Evolutionary conservation across 1,140 invertebrate species (phyloP).

Genomic region (Atopsyche davidsoni): DNA sequence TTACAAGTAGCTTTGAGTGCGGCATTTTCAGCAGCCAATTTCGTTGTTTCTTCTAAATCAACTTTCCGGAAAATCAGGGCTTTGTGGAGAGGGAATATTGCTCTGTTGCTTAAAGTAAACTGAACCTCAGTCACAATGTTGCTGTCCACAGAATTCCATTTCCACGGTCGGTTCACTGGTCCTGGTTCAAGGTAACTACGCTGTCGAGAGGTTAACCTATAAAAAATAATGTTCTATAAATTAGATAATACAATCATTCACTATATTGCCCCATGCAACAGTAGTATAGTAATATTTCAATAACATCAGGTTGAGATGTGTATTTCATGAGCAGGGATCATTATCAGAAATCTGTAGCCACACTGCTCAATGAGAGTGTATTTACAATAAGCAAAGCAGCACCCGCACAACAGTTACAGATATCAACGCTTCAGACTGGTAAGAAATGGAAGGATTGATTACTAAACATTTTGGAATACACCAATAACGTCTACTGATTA

Average conservation of each 20-base stretch:
- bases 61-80: constrained; percentile 43
- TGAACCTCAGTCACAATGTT: constrained; percentile 35
- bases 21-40: constrained; percentile 36
- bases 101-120: constrained; percentile 42
- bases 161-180: constrained; percentile 35
- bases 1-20: constrained; percentile 32
- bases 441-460: no score
- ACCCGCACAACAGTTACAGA: no score
- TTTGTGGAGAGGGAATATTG: constrained; percentile 52
- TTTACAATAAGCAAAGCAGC: no score
- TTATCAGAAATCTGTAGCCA: no score
- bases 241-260: no score
- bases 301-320: no score
- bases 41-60: constrained; percentile 33
- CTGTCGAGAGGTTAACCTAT: constrained; percentile 36
- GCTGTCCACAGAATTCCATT: constrained; percentile 40
- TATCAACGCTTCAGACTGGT: no score
- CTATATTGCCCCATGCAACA: no score
- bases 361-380: no score
- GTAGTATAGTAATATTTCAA: no score
- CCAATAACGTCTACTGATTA: constrained; percentile 23
- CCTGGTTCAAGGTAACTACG: constrained; percentile 36
- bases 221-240: constrained; percentile 31
- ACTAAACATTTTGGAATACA: no score
- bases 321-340: no score